These are phyloP conservation scores for Hydractinia echinata DNA, from an alignment of 30 jellyfish, hydroid and myxozoan genomes.

Conservation along the genomic window DNA sequence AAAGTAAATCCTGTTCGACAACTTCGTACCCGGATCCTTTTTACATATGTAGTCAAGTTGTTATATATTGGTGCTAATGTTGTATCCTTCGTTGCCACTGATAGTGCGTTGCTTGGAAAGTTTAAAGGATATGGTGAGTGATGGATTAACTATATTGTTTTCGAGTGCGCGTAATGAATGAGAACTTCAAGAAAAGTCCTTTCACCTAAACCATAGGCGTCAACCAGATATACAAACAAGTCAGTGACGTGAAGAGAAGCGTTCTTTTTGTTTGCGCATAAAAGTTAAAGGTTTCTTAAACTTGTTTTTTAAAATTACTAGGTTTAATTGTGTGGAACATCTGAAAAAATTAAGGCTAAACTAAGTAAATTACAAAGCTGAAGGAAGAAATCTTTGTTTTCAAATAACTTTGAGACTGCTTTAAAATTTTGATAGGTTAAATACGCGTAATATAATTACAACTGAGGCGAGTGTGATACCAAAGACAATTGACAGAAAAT, in stretches of 20 bases:
- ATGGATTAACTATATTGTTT: neutral
- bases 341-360: too few relatives aligned
- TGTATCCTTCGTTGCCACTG: slow-evolving; percentile 16
- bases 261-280: neutral
- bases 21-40: slow-evolving; percentile 21
- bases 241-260: neutral
- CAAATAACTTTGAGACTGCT: too few relatives aligned
- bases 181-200: neutral
- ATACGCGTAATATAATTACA: too few relatives aligned
- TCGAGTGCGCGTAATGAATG: neutral
- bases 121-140: slow-evolving; percentile 24
- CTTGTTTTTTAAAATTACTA: too few relatives aligned
- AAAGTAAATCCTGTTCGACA: slow-evolving; percentile 19
- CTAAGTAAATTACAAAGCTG: too few relatives aligned
- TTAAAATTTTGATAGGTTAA: too few relatives aligned
- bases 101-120: slow-evolving; percentile 22
- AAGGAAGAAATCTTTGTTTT: too few relatives aligned
- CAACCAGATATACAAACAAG: neutral
- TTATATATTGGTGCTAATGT: slow-evolving; percentile 16
- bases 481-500: too few relatives aligned
- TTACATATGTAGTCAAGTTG: slow-evolving; percentile 18
- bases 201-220: neutral
- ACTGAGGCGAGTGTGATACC: too few relatives aligned
- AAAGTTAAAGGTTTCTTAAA: neutral
- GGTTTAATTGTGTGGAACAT: too few relatives aligned